phyloP scores from a whole-genome alignment of 2,888 invertebrate species.

The Villa cingulata region DNA sequence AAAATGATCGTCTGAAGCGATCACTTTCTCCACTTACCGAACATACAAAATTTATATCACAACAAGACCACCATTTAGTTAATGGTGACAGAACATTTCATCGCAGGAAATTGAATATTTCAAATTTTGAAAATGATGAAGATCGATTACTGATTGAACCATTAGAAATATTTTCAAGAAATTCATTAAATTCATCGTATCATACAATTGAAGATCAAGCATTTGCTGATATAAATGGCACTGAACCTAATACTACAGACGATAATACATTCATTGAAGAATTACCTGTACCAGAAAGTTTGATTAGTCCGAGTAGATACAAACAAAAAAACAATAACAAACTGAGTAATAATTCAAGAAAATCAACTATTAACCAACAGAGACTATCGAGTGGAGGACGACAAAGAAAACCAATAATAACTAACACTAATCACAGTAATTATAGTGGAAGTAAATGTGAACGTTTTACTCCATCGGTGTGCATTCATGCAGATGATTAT shows the following conservation, averaged over 20 bases:
- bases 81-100: slow-evolving; percentile 7
- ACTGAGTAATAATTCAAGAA: slow-evolving; percentile 12
- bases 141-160: slow-evolving; percentile 3
- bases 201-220: slow-evolving; percentile 26
- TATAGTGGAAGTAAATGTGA: slow-evolving; percentile 40
- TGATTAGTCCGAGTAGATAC: slow-evolving; percentile 27
- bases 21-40: slow-evolving; percentile 3
- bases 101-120: slow-evolving; percentile 13
- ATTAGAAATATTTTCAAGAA: background rate
- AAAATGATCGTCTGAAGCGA: slow-evolving; percentile 3
- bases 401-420: slow-evolving; percentile 33
- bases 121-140: slow-evolving; percentile 3
- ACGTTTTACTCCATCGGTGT: slow-evolving; percentile 56
- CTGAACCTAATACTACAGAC: slow-evolving; percentile 6
- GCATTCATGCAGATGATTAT: slow-evolving; percentile 58
- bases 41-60: too few species aligned
- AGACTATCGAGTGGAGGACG: slow-evolving; percentile 22
- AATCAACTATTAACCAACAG: slow-evolving; percentile 11
- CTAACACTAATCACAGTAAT: slow-evolving; percentile 21
- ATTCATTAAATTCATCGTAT: background rate
- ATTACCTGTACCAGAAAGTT: slow-evolving; percentile 30
- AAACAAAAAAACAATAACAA: slow-evolving; percentile 20
- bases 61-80: too few species aligned
- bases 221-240: slow-evolving; percentile 30
- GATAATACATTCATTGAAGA: slow-evolving; percentile 14